Evolutionary conservation across 1,140 invertebrate species (phyloP).

Genomic region (Saccostrea cuccullata): DNA sequence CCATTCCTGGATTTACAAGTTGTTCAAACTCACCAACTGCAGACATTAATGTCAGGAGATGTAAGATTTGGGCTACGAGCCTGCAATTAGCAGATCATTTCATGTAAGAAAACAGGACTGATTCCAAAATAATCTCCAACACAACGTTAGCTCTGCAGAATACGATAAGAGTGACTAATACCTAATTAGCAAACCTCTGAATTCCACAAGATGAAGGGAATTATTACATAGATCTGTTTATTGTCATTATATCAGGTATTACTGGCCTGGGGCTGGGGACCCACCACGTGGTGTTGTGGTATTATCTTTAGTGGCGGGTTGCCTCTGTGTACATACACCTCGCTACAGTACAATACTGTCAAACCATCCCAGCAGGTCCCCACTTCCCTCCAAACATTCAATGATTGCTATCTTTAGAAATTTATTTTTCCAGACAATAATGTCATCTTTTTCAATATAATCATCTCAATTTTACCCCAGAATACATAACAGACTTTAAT

Average conservation of each 20-base stretch:
- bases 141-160: background rate
- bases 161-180: background rate
- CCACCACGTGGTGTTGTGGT: background rate
- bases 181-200: background rate
- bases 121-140: slow-evolving; percentile 8
- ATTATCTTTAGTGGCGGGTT: background rate
- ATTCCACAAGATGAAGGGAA: background rate
- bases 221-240: slow-evolving; percentile 1
- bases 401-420: background rate
- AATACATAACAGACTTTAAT: background rate
- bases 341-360: background rate
- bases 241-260: background rate
- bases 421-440: background rate
- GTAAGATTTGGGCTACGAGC: background rate
- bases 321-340: background rate
- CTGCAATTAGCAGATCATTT: slow-evolving; percentile 8
- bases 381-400: background rate
- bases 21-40: slow-evolving; percentile 3
- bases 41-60: background rate
- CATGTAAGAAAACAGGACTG: slow-evolving; percentile 7
- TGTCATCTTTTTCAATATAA: slow-evolving; percentile 24
- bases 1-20: background rate
- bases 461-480: background rate
- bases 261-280: background rate
- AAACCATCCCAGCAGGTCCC: background rate